Evolutionary conservation across 35 echinoderm and acorn worm genomes (phyloP).

Genomic region (Hemicentrotus pulcherrimus): DNA sequence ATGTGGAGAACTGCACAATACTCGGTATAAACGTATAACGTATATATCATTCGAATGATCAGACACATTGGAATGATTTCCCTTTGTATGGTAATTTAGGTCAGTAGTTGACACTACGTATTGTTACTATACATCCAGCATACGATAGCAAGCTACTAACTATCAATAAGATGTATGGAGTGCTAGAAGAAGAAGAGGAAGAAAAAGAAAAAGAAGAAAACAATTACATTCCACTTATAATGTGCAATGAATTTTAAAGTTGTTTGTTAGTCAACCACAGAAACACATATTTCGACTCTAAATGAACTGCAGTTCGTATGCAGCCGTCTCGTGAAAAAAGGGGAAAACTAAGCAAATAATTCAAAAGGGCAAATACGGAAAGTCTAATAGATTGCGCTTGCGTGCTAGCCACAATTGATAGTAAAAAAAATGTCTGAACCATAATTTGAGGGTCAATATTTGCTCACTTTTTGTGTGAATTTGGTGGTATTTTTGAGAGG

Average conservation of each 20-base stretch:
- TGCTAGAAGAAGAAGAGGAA: background rate
- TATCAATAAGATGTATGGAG: background rate
- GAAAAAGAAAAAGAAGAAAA: background rate
- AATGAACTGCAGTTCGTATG: background rate
- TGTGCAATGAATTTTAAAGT: background rate
- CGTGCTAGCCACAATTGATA: background rate
- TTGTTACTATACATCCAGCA: too few relatives aligned
- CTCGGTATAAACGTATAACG: too few relatives aligned
- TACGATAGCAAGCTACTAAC: too few relatives aligned
- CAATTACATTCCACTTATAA: background rate
- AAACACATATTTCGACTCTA: too few relatives aligned
- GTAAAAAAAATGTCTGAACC: background rate
- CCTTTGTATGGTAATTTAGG: too few relatives aligned
- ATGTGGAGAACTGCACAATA: too few relatives aligned
- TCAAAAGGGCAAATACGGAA: background rate
- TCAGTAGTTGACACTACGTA: too few relatives aligned
- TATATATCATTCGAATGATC: too few relatives aligned
- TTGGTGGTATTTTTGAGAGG: background rate
- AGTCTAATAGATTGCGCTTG: background rate
- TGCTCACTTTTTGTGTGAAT: background rate
- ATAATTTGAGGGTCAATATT: slow-evolving; percentile 19
- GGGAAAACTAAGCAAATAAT: background rate
- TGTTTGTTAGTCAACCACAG: background rate
- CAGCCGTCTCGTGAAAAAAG: background rate
- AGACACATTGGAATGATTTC: too few relatives aligned